These are phyloP conservation scores for Stigmatopora argus DNA, from an alignment of 2,113 vertebrate genomes.

Conservation along the genomic window DNA sequence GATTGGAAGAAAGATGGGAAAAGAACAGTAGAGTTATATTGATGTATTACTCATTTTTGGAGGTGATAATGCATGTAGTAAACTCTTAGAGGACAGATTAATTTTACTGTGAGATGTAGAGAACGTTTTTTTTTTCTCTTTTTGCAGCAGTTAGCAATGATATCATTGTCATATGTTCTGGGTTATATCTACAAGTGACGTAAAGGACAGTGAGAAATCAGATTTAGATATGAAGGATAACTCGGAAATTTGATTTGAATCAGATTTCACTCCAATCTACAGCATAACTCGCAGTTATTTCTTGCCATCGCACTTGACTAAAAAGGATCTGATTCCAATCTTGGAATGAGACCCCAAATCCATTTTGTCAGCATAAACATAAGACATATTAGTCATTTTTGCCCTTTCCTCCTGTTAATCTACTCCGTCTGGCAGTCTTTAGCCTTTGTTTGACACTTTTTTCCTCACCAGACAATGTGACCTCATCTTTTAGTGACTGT, in stretches of 20 bases:
- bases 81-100: background rate
- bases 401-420: background rate
- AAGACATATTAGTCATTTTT: background rate
- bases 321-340: constrained; percentile 37
- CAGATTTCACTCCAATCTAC: constrained; percentile 34
- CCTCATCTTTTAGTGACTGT: constrained; percentile 23
- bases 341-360: constrained; percentile 8
- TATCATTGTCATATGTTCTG: constrained; percentile 43
- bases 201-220: constrained; percentile 22
- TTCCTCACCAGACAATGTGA: constrained; percentile 17
- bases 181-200: constrained; percentile 22
- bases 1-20: no score
- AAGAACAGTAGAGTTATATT: no score
- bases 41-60: no score
- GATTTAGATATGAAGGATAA: constrained; percentile 22
- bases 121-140: background rate
- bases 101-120: background rate
- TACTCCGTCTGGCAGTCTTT: background rate
- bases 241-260: constrained; percentile 39
- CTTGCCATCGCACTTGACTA: constrained; percentile 6
- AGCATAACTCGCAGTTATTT: background rate
- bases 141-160: constrained; percentile 27
- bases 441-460: background rate
- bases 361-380: constrained; percentile 17
- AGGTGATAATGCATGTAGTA: no score